A percentile compares a stretch with the other conserved stretches of the same genome.
Evolutionary conservation across 2,888 invertebrate species (phyloP).

Genomic region (Zhengitettix transpicula): DNA sequence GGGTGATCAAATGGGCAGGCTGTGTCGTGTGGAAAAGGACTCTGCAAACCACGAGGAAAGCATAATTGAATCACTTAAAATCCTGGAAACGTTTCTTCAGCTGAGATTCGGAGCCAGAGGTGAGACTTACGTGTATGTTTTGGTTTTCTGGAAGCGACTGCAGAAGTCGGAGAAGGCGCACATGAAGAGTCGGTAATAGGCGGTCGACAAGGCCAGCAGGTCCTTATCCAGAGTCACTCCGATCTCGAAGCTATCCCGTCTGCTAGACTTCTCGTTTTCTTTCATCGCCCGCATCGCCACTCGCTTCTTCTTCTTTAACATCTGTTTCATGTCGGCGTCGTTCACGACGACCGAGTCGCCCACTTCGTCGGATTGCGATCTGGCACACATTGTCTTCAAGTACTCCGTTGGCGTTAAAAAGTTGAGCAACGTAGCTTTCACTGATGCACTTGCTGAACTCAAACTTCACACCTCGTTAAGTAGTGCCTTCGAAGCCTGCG

Average conservation of each 20-base stretch:
- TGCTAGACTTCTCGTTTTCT: neutral
- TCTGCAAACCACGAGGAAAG: constrained; percentile 33
- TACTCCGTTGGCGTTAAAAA: too few relatives aligned
- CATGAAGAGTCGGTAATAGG: constrained; percentile 28
- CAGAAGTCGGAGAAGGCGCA: constrained; percentile 26
- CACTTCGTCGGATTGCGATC: too few relatives aligned
- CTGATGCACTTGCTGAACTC: too few relatives aligned
- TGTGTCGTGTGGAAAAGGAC: constrained; percentile 55
- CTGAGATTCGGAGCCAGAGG: too few relatives aligned
- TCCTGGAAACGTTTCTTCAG: too few relatives aligned
- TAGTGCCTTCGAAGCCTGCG: too few relatives aligned
- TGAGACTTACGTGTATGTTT: constrained; percentile 33
- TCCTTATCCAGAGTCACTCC: constrained; percentile 17
- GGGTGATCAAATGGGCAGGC: constrained; percentile 60
- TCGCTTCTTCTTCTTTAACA: neutral
- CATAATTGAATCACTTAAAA: neutral
- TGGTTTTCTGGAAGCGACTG: constrained; percentile 28
- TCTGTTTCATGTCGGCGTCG: neutral
- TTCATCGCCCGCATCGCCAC: neutral
- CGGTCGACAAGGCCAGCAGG: constrained; percentile 32
- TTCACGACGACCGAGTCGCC: neutral
- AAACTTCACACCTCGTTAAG: too few relatives aligned
- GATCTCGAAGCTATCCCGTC: neutral
- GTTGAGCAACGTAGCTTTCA: too few relatives aligned
- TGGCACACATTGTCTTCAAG: too few relatives aligned